Percentiles rank a stretch among this genome's conserved stretches.
phyloP scores from a whole-genome alignment of 1,140 invertebrate species.

The Mactra quadrangularis region DNA sequence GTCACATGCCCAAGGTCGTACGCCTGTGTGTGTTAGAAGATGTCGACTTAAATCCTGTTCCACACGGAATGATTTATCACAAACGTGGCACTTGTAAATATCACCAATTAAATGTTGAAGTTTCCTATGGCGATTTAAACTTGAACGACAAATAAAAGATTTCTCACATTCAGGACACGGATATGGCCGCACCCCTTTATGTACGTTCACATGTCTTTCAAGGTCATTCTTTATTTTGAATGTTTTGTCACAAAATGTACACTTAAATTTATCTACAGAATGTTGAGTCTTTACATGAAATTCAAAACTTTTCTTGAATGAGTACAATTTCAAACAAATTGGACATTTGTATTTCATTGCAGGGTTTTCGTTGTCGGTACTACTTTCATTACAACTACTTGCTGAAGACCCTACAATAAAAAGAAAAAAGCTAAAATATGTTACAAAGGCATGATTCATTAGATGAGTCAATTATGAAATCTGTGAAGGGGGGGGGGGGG shows the following conservation, averaged over 20 bases:
- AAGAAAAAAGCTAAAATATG: too few relatives aligned
- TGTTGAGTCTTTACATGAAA: constrained; percentile 23
- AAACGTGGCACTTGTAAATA: constrained; percentile 22
- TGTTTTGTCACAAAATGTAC: constrained; percentile 4
- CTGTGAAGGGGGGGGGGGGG: too few relatives aligned
- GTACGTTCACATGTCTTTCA: constrained; percentile 15
- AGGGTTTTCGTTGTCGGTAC: too few relatives aligned
- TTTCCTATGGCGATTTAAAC: constrained; percentile 22
- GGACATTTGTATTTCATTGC: background rate
- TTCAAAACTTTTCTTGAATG: constrained; percentile 7
- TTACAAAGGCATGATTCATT: too few relatives aligned
- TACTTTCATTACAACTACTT: too few relatives aligned
- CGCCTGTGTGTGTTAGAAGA: constrained; percentile 1
- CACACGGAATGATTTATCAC: constrained; percentile 15
- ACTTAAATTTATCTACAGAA: background rate
- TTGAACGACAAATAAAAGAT: constrained; percentile 19
- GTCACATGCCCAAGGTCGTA: constrained; percentile 23
- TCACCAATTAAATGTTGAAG: constrained; percentile 31
- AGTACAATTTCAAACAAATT: background rate
- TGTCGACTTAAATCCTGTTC: constrained; percentile 21
- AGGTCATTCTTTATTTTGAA: constrained; percentile 20
- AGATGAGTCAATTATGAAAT: too few relatives aligned
- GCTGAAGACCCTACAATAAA: too few relatives aligned
- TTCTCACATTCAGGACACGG: constrained; percentile 21
- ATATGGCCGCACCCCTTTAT: constrained; percentile 1